Conservation (phyloP, 2,113 vertebrate genomes). For the Elephantulus edwardii region DNA sequence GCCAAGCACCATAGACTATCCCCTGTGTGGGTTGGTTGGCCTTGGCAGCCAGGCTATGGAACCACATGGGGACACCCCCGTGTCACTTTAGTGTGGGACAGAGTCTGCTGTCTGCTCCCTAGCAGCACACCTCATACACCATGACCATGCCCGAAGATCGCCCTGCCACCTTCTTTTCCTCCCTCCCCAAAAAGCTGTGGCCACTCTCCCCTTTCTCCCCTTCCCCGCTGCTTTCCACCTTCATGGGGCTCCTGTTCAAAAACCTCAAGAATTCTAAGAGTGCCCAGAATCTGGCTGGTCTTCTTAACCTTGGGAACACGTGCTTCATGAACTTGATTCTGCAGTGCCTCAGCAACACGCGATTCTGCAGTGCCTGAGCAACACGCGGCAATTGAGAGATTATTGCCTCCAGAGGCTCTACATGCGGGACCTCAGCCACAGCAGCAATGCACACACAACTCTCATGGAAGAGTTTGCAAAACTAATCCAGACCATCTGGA, state of each 20-base stretch:
- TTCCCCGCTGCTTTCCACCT: conserved; percentile 92
- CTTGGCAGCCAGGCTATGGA: conserved; percentile 37
- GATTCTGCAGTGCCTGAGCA: conserved; percentile 97
- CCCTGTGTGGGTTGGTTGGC: conserved; percentile 17
- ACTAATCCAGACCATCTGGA: conserved; percentile 94
- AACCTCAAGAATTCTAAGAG: conserved; percentile 93
- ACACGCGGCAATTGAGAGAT: conserved; percentile 94
- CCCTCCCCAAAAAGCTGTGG: conserved; percentile 87
- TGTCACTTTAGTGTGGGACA: conserved; percentile 45
- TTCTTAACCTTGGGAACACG: conserved; percentile 96
- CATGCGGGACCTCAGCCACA: conserved; percentile 89
- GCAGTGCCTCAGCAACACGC: conserved; percentile 99
- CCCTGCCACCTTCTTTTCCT: conserved; percentile 84
- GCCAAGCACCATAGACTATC: conserved; percentile 4
- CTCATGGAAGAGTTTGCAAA: conserved; percentile 97
- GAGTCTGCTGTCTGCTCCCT: conserved; percentile 80
- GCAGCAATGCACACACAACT: conserved; percentile 85
- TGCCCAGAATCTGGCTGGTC: conserved; percentile 93
- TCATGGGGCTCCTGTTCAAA: conserved; percentile 95
- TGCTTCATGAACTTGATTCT: conserved; percentile 1
- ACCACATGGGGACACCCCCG: conserved; percentile 46
- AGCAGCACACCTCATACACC: conserved; percentile 92
- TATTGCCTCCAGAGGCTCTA: conserved; percentile 94
- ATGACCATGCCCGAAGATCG: conserved; percentile 91
- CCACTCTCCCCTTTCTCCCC: conserved; percentile 85